These are phyloP conservation scores for Melanotaenia maccullochi DNA, from an alignment of 2,797 vertebrate genomes.

Conservation along the genomic window DNA sequence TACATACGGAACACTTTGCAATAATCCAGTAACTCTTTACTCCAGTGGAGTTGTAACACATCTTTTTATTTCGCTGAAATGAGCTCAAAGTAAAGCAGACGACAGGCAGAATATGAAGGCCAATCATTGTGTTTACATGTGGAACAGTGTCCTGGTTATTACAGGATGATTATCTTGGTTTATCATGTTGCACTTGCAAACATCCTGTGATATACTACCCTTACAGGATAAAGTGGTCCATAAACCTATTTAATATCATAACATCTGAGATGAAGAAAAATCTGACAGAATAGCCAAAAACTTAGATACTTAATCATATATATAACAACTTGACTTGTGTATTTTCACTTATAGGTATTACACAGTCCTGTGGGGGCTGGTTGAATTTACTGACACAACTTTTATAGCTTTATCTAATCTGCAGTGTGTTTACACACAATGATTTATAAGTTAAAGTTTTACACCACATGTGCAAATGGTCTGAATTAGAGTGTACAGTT, in stretches of 20 bases:
- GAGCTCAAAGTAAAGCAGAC: slow-evolving; percentile 8
- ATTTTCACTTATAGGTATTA: background rate
- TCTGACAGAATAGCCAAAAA: background rate
- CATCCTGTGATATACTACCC: background rate
- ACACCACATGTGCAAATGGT: slow-evolving; percentile 7
- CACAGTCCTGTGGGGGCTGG: no score
- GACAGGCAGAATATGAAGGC: no score
- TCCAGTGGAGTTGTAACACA: background rate
- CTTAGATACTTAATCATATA: background rate
- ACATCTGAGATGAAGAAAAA: background rate
- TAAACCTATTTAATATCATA: background rate
- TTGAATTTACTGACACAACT: slow-evolving; percentile 17
- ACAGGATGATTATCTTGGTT: no score
- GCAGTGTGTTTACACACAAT: slow-evolving; percentile 62
- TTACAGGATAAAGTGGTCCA: background rate
- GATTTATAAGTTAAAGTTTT: slow-evolving; percentile 41
- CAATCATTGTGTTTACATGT: background rate
- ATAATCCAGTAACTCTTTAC: slow-evolving; percentile 4
- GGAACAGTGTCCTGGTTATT: background rate
- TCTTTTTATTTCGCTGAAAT: background rate
- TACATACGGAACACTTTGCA: background rate
- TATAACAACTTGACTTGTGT: background rate
- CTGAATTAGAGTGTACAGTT: slow-evolving; percentile 60
- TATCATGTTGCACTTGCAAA: background rate
- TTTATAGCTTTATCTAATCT: slow-evolving; percentile 71